These are phyloP conservation scores for Antedon bifida DNA, from an alignment of 35 echinoderm and acorn worm species.

Conservation along the genomic window DNA sequence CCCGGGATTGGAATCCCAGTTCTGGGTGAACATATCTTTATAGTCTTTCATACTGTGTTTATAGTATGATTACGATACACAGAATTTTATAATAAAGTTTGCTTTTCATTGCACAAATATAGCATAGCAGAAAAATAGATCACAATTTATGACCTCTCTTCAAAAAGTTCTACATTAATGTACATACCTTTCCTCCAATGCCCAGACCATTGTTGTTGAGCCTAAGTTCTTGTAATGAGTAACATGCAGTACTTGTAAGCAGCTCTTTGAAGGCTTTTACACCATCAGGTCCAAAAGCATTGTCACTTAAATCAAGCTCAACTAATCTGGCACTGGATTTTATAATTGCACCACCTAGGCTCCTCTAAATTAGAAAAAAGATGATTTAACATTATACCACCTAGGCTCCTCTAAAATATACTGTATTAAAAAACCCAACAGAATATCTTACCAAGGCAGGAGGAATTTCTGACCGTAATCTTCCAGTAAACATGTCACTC, in stretches of 20 bases:
- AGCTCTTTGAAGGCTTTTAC: slow-evolving; percentile 75
- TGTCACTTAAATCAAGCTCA: slow-evolving; percentile 83
- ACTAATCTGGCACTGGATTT: slow-evolving; percentile 63
- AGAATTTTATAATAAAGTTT: no score
- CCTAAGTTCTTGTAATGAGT: slow-evolving; percentile 71
- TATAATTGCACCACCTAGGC: slow-evolving; percentile 75
- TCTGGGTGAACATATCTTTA: no score
- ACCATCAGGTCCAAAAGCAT: slow-evolving; percentile 96
- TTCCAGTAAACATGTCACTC: slow-evolving; percentile 94
- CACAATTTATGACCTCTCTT: no score
- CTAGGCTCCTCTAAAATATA: no score
- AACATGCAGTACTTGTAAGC: slow-evolving; percentile 68
- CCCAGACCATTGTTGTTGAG: slow-evolving; percentile 98
- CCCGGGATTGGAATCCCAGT: no score
- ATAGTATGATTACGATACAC: no score
- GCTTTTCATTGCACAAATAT: no score
- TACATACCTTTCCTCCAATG: slow-evolving; percentile 84
- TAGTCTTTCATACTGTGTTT: no score
- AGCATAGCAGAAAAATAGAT: no score
- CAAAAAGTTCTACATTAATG: no score
- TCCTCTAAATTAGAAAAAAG: slow-evolving; percentile 16
- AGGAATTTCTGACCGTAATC: slow-evolving; percentile 87
- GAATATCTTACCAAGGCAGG: slow-evolving; percentile 61
- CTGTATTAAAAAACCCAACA: no score
- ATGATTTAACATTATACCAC: background rate